phyloP scores from a whole-genome alignment of 2,888 invertebrate species.

The Auanema sp. region DNA sequence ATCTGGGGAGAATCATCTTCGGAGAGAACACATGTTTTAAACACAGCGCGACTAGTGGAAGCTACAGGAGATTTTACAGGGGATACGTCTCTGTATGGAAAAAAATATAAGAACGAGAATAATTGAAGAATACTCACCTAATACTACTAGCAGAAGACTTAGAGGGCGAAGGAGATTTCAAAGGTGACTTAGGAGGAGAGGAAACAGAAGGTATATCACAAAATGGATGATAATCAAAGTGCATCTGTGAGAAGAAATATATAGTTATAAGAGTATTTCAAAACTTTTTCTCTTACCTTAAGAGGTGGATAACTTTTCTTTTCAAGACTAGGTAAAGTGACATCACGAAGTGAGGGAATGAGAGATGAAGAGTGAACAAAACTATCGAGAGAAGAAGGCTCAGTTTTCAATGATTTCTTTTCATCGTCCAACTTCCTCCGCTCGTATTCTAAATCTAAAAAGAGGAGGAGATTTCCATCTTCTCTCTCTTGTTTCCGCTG shows the following conservation, averaged over 20 bases:
- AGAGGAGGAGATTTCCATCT: conserved; percentile 33
- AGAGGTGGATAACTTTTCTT: too few relatives aligned
- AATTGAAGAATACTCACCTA: neutral
- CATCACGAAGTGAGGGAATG: conserved; percentile 11
- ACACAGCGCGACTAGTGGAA: neutral
- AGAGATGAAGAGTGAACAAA: conserved; percentile 9
- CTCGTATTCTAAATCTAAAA: conserved; percentile 34
- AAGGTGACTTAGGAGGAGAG: conserved; percentile 19
- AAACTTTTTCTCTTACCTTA: neutral
- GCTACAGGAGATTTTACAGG: conserved; percentile 9
- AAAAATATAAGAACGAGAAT: neutral
- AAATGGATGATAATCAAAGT: conserved; percentile 21
- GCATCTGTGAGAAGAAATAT: conserved; percentile 3
- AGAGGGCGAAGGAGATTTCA: conserved; percentile 7
- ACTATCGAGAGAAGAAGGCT: neutral
- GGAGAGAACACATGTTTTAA: too few relatives aligned
- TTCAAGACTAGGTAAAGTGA: too few relatives aligned
- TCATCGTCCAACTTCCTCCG: conserved; percentile 32
- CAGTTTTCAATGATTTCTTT: neutral
- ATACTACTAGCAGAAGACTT: neutral
- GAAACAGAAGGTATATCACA: neutral
- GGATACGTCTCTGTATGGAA: conserved; percentile 7
- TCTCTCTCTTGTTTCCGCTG: conserved; percentile 12
- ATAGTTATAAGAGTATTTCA: neutral
- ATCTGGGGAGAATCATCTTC: too few relatives aligned